These are phyloP conservation scores for Dendrocincla tyrannina DNA, from an alignment of 2,797 vertebrate genomes.

Conservation along the genomic window DNA sequence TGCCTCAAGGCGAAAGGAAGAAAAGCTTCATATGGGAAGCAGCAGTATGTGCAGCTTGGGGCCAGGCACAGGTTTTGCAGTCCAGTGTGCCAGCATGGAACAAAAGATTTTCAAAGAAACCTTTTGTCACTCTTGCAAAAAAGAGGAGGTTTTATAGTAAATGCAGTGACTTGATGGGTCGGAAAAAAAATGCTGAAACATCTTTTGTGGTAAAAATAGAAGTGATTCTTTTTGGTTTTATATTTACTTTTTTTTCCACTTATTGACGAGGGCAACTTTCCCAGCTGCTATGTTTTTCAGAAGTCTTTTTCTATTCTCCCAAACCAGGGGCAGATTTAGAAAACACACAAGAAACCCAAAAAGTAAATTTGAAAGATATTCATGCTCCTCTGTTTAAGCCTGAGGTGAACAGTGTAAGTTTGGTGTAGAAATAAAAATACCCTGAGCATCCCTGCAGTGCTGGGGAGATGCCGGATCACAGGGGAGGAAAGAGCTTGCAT, in stretches of 20 bases:
- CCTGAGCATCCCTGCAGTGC: fast-evolving
- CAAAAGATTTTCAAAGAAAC: background rate
- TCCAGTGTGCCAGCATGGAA: fast-evolving
- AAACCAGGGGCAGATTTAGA: background rate
- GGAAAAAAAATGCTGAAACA: background rate
- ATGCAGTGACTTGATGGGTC: background rate
- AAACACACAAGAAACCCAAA: background rate
- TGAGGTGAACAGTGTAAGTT: background rate
- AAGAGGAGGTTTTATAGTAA: background rate
- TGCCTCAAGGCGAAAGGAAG: background rate
- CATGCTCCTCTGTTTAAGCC: background rate
- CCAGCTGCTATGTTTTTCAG: background rate
- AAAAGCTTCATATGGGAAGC: fast-evolving
- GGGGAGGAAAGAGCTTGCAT: background rate
- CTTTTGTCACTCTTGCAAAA: background rate
- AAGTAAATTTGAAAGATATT: background rate
- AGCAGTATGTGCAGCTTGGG: background rate
- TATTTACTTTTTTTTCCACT: background rate
- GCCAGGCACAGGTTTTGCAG: background rate
- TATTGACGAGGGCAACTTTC: background rate
- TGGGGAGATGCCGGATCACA: background rate
- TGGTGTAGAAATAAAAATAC: background rate
- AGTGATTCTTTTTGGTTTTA: background rate
- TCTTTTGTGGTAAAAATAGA: background rate
- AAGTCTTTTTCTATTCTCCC: background rate